Percentiles rank a stretch among this genome's conserved stretches.
Evolutionary conservation across 2,888 invertebrate species (phyloP).

Genomic region (Athalia cordata): DNA sequence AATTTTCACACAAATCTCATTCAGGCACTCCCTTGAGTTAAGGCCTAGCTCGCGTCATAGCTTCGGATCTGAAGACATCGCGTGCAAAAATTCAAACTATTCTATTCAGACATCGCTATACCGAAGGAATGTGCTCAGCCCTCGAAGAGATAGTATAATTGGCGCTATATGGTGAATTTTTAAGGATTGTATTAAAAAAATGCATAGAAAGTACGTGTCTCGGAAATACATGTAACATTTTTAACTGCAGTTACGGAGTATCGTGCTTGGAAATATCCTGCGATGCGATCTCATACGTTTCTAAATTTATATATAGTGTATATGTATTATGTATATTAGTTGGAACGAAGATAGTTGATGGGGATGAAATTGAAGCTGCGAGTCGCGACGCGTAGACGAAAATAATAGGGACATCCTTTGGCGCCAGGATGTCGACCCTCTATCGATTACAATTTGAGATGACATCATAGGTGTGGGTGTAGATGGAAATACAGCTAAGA

Average conservation of each 20-base stretch:
- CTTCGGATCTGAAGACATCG: constrained; percentile 44
- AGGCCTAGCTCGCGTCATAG: background rate
- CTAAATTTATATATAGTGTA: no score
- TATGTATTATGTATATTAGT: background rate
- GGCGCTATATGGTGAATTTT: no score
- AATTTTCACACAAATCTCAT: constrained; percentile 43
- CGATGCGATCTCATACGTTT: no score
- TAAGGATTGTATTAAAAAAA: no score
- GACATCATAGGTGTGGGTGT: constrained; percentile 35
- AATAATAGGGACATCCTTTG: constrained; percentile 59
- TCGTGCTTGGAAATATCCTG: no score
- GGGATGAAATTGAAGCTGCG: constrained; percentile 39
- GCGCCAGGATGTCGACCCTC: constrained; percentile 66
- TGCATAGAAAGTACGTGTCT: no score
- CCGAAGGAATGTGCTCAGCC: constrained; percentile 37
- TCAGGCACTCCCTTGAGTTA: background rate
- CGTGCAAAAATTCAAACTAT: constrained; percentile 15
- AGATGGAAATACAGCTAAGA: background rate
- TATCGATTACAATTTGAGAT: constrained; percentile 65
- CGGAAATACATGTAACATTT: no score
- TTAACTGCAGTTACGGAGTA: no score
- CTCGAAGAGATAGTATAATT: background rate
- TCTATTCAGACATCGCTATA: constrained; percentile 7
- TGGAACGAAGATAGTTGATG: constrained; percentile 46
- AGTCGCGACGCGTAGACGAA: constrained; percentile 25